Conservation (phyloP, 1,140 invertebrate species). For the Phymorhynchus buccinoides region DNA sequence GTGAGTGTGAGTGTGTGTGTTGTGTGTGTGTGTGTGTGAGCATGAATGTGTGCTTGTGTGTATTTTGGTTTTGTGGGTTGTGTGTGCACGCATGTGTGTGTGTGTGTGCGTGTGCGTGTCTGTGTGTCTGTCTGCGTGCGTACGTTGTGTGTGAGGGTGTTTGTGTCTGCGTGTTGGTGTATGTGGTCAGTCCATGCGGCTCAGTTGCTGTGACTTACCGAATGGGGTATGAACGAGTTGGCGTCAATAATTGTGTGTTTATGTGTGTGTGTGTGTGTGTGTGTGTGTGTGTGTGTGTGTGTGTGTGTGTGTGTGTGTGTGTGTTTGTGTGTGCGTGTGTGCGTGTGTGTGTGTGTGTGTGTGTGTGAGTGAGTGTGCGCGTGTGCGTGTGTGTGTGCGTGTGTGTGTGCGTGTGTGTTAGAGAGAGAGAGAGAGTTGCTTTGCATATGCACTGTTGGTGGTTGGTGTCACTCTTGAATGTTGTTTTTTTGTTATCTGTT, state of each 20-base stretch:
- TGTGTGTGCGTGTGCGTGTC: neutral
- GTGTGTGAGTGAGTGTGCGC: neutral
- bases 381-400: neutral
- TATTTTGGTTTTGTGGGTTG: neutral
- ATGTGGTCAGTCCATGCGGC: too few relatives aligned
- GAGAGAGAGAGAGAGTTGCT: too few relatives aligned
- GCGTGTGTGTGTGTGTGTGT: neutral
- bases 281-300: neutral
- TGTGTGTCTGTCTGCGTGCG: neutral
- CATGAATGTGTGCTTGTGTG: neutral
- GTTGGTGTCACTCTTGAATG: too few relatives aligned
- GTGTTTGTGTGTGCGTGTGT: slow-evolving; percentile 5
- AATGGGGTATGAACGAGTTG: too few relatives aligned
- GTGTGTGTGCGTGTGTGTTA: neutral
- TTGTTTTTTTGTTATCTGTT: too few relatives aligned
- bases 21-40: neutral
- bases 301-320: neutral
- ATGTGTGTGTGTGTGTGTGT: neutral
- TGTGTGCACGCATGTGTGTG: neutral
- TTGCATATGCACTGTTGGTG: too few relatives aligned
- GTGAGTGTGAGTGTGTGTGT: neutral
- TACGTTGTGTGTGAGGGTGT: neutral
- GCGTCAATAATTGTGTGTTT: too few relatives aligned
- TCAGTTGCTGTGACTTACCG: too few relatives aligned
- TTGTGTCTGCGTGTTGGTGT: neutral